Base-by-base conservation (phyloP, 1,140 invertebrate species). In the Conus betulinus region DNA sequence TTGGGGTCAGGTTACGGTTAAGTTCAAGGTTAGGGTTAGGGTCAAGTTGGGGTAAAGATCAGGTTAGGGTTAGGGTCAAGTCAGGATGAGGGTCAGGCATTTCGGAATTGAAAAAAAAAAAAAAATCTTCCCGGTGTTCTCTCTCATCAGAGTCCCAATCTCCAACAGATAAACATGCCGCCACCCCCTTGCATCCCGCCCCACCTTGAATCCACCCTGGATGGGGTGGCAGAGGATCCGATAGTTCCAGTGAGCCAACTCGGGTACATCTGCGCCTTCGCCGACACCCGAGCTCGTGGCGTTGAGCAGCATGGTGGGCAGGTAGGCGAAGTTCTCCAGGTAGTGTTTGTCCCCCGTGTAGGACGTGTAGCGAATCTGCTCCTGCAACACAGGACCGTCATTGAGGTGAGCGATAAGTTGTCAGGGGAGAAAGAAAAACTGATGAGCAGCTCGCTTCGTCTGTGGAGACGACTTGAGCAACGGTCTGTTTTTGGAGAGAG, bases 181-280 rank as follows among this genome's bases (percentile, higher is more conserved):
- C 39, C 39, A 39, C 39, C 3, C 39, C 39, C 39, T 39, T 39
- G 39, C 39, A 39, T 39, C 39, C 39, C n/a, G 52, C 81, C 74
- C 39, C 39, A 39, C 39, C 39, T 39, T 39, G 39, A 39, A 39
- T 39, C 39, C 39, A 23, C 57, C 60, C 7, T 76, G 11, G 67
- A 89, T 25, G 39, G 94, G 94, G 89, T 93, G 89, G 89, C 93
- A 94, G 5, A 92, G 53, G 51, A 94, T 93, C 76, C 93, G 88
- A 82, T 94, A 94, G 88, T 93, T 93, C 93, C 93, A 94, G 87
- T 94, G 92, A 27, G 92, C 91, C 55, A 89, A 91, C 13, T 84
- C 71, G 5, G 91, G 88, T 39, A 39, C 39, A 39, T 39, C 39
- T 39, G 39, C 39, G 39, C 39, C 39, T 39, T 39, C 39, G 39